Evolutionary conservation across 2,888 invertebrate species (phyloP).

Genomic region (Sinohyriopsis cumingii): DNA sequence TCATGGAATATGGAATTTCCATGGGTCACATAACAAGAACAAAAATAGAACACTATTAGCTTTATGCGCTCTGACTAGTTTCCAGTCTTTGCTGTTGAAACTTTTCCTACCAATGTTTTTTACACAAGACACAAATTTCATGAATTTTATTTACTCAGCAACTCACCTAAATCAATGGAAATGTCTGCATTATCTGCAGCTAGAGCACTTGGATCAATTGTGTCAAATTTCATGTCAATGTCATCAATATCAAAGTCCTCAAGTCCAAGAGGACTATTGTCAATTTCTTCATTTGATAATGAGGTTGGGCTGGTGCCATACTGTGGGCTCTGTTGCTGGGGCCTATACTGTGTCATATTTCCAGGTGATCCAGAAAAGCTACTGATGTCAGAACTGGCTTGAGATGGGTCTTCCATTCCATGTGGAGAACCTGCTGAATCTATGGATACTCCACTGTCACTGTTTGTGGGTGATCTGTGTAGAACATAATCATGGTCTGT

Average conservation of each 20-base stretch:
- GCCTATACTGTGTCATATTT: constrained; percentile 24
- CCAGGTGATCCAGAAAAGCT: constrained; percentile 41
- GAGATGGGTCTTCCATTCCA: constrained; percentile 24
- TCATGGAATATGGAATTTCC: too few species aligned
- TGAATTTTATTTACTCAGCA: not conserved
- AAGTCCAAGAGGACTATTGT: constrained; percentile 30
- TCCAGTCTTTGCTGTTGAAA: too few species aligned
- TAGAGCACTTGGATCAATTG: constrained; percentile 35
- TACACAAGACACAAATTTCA: too few species aligned
- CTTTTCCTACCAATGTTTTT: too few species aligned
- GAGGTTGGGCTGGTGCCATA: constrained; percentile 22
- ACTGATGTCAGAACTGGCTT: constrained; percentile 25
- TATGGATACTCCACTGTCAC: constrained; percentile 62
- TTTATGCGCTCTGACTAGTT: too few species aligned
- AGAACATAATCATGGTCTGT: constrained; percentile 60
- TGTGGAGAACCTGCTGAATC: constrained; percentile 48
- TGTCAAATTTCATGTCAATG: constrained; percentile 36
- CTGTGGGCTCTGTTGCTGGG: constrained; percentile 18
- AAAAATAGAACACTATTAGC: too few species aligned
- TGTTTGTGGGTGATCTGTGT: constrained; percentile 56
- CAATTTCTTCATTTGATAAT: constrained; percentile 12
- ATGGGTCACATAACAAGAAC: too few species aligned
- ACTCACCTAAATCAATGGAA: constrained; percentile 31
- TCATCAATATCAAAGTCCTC: constrained; percentile 52
- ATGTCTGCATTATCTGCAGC: constrained; percentile 30